phyloP scores from a whole-genome alignment of 2,797 vertebrate species.

The Alauda arvensis region DNA sequence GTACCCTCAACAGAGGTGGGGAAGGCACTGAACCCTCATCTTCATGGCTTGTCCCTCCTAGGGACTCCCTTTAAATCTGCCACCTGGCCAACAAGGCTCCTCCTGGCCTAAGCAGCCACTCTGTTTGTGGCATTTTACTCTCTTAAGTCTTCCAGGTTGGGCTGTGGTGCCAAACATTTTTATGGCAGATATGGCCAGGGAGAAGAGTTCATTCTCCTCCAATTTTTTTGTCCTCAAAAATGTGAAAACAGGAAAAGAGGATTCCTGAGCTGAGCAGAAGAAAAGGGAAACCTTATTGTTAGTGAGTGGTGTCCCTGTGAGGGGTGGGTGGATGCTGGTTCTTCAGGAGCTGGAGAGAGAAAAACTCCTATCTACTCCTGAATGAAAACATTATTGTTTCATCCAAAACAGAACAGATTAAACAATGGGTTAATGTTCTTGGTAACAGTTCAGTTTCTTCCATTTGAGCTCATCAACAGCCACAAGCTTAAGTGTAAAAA shows the following conservation, averaged over 20 bases:
- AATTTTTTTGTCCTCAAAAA: background rate
- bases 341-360: background rate
- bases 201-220: background rate
- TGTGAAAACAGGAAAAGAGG: conserved; percentile 30
- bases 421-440: background rate
- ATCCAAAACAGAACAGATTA: background rate
- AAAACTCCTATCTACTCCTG: background rate
- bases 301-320: background rate
- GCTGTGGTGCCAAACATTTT: background rate
- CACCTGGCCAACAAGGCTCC: background rate
- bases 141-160: background rate
- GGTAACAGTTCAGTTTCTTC: background rate
- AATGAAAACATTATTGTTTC: background rate
- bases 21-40: background rate
- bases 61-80: background rate
- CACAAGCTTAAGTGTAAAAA: background rate
- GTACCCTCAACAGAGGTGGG: background rate
- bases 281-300: conserved; percentile 26
- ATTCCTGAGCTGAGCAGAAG: conserved; percentile 1
- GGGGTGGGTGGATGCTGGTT: background rate
- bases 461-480: background rate
- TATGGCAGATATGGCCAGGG: background rate
- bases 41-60: background rate
- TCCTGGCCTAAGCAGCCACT: background rate
- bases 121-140: background rate